Percentiles rank a stretch among this genome's conserved stretches.
Evolutionary conservation across 1,140 invertebrate species (phyloP).

Genomic region (Hycleus cichorii): DNA sequence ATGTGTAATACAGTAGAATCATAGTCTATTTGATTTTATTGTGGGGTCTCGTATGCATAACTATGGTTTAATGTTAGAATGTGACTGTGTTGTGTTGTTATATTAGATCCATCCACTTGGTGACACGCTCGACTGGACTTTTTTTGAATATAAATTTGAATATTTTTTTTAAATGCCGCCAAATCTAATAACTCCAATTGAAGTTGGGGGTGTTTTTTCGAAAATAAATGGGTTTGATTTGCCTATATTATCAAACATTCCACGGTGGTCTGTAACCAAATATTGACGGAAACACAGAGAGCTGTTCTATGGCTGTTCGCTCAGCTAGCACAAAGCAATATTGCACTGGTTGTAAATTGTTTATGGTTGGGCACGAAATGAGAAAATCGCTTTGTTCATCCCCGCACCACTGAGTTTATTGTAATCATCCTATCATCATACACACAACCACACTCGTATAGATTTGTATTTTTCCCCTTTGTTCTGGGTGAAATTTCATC

Average conservation of each 20-base stretch:
- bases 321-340: constrained; percentile 13
- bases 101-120: constrained; percentile 36
- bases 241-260: constrained; percentile 1
- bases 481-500: too few relatives aligned
- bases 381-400: constrained; percentile 17
- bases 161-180: too few relatives aligned
- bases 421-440: neutral
- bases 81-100: constrained; percentile 29
- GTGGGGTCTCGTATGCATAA: constrained; percentile 33
- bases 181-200: too few relatives aligned
- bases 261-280: constrained; percentile 14
- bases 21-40: constrained; percentile 25
- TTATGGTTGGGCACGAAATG: constrained; percentile 17
- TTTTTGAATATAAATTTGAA: too few relatives aligned
- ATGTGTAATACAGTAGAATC: constrained; percentile 3
- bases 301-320: too few relatives aligned
- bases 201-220: too few relatives aligned
- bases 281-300: constrained; percentile 17
- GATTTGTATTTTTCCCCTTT: too few relatives aligned
- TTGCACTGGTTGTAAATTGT: constrained; percentile 18
- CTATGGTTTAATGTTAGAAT: constrained; percentile 37
- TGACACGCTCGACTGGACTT: constrained; percentile 30
- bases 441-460: neutral
- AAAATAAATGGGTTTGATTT: neutral
- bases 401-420: constrained; percentile 6